phyloP scores from a whole-genome alignment of 2,888 invertebrate genomes.

The Drosophila emarginata region DNA sequence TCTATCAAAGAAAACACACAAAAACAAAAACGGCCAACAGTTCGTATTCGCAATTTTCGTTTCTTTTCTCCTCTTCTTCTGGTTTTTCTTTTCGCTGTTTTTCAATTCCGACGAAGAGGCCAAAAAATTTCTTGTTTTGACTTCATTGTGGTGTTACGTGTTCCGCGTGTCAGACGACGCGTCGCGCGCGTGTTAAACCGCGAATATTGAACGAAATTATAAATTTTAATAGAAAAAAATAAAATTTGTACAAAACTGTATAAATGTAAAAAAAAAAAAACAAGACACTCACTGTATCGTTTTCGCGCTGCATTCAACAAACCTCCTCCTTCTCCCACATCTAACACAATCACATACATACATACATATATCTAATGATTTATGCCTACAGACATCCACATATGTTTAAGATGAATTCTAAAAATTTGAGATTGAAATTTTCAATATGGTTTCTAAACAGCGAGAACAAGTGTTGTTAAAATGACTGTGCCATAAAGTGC shows the following conservation, averaged over 20 bases:
- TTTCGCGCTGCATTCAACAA: background rate
- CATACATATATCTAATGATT: background rate
- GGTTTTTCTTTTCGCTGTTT: conserved; percentile 38
- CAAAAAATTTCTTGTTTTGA: conserved; percentile 68
- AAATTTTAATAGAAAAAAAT: conserved; percentile 16
- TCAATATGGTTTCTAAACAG: background rate
- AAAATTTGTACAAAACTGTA: conserved; percentile 29
- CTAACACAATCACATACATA: background rate
- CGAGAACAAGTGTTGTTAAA: background rate
- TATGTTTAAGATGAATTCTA: background rate
- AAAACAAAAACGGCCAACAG: conserved; percentile 6
- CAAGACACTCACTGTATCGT: background rate
- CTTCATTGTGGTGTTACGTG: conserved; percentile 83
- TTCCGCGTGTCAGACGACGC: conserved; percentile 81
- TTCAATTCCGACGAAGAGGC: conserved; percentile 75
- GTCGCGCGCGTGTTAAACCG: conserved; percentile 58
- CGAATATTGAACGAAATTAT: conserved; percentile 46
- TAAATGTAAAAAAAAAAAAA: conserved; percentile 29
- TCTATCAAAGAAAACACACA: background rate
- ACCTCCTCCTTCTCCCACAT: background rate
- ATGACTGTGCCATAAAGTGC: background rate
- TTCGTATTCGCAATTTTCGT: conserved; percentile 21
- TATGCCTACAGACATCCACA: background rate
- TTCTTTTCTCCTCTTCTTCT: conserved; percentile 38
- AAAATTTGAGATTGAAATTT: background rate